A percentile compares a stretch with the other conserved stretches of the same genome.
Conservation (phyloP, 2,113 vertebrate species). For the Pungitius pungitius region DNA sequence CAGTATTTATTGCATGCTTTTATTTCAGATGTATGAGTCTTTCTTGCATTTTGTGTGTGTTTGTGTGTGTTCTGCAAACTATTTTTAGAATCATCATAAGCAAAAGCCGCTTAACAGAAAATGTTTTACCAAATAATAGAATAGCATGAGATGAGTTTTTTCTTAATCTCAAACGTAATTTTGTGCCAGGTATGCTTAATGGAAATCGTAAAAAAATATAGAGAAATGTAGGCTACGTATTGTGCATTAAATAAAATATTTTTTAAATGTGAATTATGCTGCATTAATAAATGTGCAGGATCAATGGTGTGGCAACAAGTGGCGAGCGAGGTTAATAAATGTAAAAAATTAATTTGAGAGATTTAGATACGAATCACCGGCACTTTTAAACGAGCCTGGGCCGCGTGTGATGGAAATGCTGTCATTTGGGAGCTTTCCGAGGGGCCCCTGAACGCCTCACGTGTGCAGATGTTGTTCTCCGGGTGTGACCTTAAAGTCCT, state of each 20-base stretch:
- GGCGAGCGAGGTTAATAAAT: no score
- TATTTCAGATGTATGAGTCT: no score
- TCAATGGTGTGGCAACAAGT: no score
- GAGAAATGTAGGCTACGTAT: no score
- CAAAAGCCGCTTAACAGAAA: no score
- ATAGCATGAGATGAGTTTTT: neutral
- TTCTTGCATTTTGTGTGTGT: no score
- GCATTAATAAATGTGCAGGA: neutral
- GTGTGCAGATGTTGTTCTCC: slow-evolving; percentile 37
- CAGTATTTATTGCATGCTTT: no score
- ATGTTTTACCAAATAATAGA: no score
- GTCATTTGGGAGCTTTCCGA: neutral
- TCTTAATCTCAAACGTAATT: neutral
- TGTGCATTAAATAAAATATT: neutral
- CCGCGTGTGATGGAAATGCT: rapidly evolving
- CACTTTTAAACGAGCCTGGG: neutral
- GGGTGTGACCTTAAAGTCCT: slow-evolving; percentile 11
- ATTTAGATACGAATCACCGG: neutral
- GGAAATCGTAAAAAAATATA: neutral
- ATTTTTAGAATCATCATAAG: no score
- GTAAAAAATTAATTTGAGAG: no score
- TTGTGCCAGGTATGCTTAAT: no score
- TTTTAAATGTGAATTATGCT: neutral
- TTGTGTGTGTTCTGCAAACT: no score
- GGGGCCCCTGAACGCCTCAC: slow-evolving; percentile 25